Evolutionary conservation across 37 sponge, comb jelly and placozoan species (phyloP).

Genomic region (Dysidea cf. avara): DNA sequence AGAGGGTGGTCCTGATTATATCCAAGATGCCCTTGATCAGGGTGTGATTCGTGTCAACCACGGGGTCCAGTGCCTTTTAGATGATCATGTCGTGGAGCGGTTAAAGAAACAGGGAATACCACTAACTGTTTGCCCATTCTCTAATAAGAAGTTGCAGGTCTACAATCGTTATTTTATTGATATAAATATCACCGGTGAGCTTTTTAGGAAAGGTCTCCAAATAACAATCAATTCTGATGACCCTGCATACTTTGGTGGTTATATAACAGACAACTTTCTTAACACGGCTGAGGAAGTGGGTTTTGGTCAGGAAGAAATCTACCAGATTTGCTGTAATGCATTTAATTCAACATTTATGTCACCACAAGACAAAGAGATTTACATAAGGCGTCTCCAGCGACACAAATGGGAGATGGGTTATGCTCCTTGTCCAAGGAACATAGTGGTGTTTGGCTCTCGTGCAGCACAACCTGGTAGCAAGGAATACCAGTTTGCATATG

Average conservation of each 20-base stretch:
- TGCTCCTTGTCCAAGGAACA: constrained; percentile 43
- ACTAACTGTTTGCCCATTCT: constrained; percentile 68
- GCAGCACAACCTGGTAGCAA: constrained; percentile 24
- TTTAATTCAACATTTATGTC: constrained; percentile 63
- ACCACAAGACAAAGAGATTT: constrained; percentile 38
- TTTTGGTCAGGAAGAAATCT: constrained; percentile 49
- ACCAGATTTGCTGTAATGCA: constrained; percentile 58
- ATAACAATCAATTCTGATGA: constrained; percentile 80
- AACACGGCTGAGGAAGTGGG: neutral
- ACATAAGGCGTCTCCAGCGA: constrained; percentile 32
- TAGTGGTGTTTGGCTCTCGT: constrained; percentile 70
- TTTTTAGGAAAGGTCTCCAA: constrained; percentile 51
- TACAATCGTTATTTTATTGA: constrained; percentile 39
- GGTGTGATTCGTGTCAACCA: constrained; percentile 55
- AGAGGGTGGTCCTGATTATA: constrained; percentile 55
- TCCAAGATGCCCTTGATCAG: constrained; percentile 38
- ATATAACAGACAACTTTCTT: constrained; percentile 69
- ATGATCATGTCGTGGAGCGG: constrained; percentile 19
- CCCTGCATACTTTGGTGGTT: constrained; percentile 84
- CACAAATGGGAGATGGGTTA: constrained; percentile 49
- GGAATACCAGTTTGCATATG: constrained; percentile 46
- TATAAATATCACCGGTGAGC: constrained; percentile 20
- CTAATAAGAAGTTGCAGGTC: constrained; percentile 63
- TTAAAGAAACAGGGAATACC: constrained; percentile 41
- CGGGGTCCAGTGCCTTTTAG: constrained; percentile 65